Conservation (phyloP, 2,113 vertebrate genomes). For the Chaenocephalus aceratus region DNA sequence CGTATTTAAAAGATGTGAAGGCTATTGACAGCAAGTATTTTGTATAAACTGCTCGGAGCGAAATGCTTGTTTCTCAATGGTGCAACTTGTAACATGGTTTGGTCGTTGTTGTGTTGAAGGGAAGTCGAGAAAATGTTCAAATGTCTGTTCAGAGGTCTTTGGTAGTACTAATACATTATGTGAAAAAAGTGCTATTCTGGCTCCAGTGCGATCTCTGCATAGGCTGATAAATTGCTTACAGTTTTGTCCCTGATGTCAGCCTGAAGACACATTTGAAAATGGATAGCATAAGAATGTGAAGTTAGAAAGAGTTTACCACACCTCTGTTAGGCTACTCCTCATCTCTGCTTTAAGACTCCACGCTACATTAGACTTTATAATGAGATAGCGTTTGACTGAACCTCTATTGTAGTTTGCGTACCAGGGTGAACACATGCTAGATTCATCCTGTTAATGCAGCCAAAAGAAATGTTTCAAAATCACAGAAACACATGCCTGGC, state of each 20-base stretch:
- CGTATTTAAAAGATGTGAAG: neutral
- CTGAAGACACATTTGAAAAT: neutral
- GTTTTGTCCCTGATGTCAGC: neutral
- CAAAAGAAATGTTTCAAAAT: neutral
- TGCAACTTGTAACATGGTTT: neutral
- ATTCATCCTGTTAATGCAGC: slow-evolving; percentile 6
- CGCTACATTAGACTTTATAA: neutral
- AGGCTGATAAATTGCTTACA: neutral
- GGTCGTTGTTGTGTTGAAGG: neutral
- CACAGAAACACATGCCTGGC: slow-evolving; percentile 11
- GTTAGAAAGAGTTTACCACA: neutral
- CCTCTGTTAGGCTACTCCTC: too few species aligned
- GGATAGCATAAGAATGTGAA: too few species aligned
- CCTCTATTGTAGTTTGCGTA: neutral
- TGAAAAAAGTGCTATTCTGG: neutral
- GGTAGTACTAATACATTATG: neutral
- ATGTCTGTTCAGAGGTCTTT: neutral
- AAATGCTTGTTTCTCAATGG: slow-evolving; percentile 4
- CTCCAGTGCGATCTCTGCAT: neutral
- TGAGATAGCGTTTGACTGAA: neutral
- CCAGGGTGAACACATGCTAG: neutral
- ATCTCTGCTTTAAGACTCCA: neutral
- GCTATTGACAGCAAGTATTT: slow-evolving; percentile 1
- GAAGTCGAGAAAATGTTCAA: neutral
- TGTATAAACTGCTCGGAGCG: slow-evolving; percentile 7